phyloP scores from a whole-genome alignment of 1,140 invertebrate genomes.

The Phthorimaea operculella region DNA sequence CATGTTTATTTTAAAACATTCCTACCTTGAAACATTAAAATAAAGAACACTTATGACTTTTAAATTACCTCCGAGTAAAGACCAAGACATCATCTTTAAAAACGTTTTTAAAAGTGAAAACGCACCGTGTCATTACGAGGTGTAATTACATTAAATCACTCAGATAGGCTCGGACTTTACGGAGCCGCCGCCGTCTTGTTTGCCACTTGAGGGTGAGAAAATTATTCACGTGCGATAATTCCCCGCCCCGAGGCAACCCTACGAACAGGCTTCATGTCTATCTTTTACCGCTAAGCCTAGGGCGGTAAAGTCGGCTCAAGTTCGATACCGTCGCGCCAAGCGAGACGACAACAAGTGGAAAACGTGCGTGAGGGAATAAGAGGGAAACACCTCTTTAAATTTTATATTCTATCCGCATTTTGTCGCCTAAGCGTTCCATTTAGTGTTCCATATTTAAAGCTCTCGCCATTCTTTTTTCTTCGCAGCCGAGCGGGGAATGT shows the following conservation, averaged over 20 bases:
- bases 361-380: constrained; percentile 30
- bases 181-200: constrained; percentile 21
- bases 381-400: constrained; percentile 50
- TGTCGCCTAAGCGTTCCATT: constrained; percentile 68
- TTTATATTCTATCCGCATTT: constrained; percentile 68
- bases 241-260: constrained; percentile 43
- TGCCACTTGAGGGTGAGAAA: constrained; percentile 26
- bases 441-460: constrained; percentile 67
- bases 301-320: constrained; percentile 54
- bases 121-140: background rate
- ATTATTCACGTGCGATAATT: constrained; percentile 44
- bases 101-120: no score
- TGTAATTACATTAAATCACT: constrained; percentile 25
- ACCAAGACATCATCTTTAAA: background rate
- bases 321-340: constrained; percentile 46
- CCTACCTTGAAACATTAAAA: background rate
- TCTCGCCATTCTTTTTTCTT: constrained; percentile 57
- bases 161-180: constrained; percentile 23
- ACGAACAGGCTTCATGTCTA: constrained; percentile 47
- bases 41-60: background rate
- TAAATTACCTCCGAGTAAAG: background rate
- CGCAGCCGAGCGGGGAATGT: constrained; percentile 49
- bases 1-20: background rate
- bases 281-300: constrained; percentile 66
- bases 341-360: constrained; percentile 29